phyloP scores from a whole-genome alignment of 2,888 invertebrate species.

The Prenolepis imparis region DNA sequence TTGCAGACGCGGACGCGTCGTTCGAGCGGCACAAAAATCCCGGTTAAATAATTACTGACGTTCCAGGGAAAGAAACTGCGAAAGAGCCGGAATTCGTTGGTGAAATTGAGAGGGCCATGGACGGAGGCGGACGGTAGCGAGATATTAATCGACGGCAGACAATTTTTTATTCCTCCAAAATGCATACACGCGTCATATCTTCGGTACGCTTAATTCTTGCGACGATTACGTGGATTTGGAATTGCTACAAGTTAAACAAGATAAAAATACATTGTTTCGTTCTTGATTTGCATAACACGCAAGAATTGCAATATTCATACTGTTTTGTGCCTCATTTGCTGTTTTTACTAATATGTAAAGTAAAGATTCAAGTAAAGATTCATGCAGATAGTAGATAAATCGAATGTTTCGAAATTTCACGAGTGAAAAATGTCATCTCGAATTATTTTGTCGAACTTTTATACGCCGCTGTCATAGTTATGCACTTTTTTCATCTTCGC shows the following conservation, averaged over 20 bases:
- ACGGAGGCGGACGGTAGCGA: neutral
- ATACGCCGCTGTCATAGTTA: neutral
- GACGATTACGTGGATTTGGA: conserved; percentile 68
- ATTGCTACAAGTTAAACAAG: neutral
- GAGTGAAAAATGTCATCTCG: neutral
- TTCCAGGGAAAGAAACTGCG: conserved; percentile 45
- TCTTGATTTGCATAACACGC: neutral
- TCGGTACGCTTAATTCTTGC: conserved; percentile 69
- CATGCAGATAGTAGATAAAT: neutral
- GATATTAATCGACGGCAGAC: conserved; percentile 13
- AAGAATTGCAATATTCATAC: neutral
- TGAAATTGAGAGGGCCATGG: neutral
- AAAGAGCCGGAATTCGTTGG: conserved; percentile 51
- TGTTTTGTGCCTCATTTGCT: neutral
- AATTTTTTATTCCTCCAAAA: conserved; percentile 33
- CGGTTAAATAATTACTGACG: conserved; percentile 77
- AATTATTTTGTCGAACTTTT: neutral
- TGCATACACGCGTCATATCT: conserved; percentile 36
- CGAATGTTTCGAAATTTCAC: neutral
- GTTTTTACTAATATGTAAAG: neutral
- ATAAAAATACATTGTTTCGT: neutral
- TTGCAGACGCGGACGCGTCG: conserved; percentile 39
- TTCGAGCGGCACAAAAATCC: conserved; percentile 70
- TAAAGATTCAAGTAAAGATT: conserved; percentile 14
- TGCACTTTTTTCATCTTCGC: neutral